Percentiles rank a stretch among this genome's conserved stretches.
Conservation (phyloP, 2,797 vertebrate genomes). For the Phyllotis vaccarum region DNA sequence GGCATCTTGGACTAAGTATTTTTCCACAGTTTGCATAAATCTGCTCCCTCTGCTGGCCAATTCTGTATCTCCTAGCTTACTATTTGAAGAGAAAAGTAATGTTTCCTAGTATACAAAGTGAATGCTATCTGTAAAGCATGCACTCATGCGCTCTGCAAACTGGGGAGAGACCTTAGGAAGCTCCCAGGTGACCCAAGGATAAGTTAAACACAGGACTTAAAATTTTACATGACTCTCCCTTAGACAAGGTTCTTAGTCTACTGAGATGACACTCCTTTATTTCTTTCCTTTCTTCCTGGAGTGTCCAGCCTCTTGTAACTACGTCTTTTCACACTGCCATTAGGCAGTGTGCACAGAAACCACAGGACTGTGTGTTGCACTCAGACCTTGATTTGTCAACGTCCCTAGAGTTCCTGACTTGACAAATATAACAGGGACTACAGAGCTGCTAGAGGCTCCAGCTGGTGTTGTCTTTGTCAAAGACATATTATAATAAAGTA, state of each 20-base stretch:
- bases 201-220: slow-evolving; percentile 23
- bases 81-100: slow-evolving; percentile 57
- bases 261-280: slow-evolving; percentile 19
- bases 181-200: slow-evolving; percentile 1
- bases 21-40: slow-evolving; percentile 54
- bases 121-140: not conserved
- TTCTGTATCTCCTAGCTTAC: slow-evolving; percentile 21
- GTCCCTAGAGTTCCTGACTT: not conserved
- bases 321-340: not conserved
- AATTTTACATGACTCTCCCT: slow-evolving; percentile 22
- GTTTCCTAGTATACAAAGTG: not conserved
- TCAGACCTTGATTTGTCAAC: not conserved
- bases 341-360: not conserved
- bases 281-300: slow-evolving; percentile 4
- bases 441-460: not conserved
- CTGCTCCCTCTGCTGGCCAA: slow-evolving; percentile 62
- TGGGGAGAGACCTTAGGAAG: slow-evolving; percentile 10
- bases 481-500: slow-evolving; percentile 8
- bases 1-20: not conserved
- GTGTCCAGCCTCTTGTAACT: not conserved
- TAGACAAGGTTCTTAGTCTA: slow-evolving; percentile 23
- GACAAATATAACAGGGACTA: not conserved
- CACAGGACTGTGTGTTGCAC: not conserved
- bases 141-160: slow-evolving; percentile 31
- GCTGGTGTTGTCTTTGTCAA: slow-evolving; percentile 11